Percentiles rank a stretch among this genome's conserved stretches.
phyloP scores from a whole-genome alignment of 2,888 invertebrate genomes.

The Drosophila rellima region DNA sequence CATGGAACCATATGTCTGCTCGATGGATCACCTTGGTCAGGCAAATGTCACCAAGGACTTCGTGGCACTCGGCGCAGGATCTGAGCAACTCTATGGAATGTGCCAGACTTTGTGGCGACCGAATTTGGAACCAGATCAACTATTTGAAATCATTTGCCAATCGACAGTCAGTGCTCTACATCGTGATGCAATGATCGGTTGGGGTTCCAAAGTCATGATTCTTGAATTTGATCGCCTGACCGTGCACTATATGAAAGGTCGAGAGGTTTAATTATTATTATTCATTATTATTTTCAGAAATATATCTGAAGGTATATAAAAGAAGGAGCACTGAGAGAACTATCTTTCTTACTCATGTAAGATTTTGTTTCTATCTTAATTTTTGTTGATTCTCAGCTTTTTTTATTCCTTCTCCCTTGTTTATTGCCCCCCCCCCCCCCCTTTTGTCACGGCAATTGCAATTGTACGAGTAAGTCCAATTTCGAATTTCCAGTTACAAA shows the following conservation, averaged over 20 bases:
- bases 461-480: slow-evolving; percentile 37
- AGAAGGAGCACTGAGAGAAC: too few species aligned
- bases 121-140: not conserved
- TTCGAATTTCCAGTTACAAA: slow-evolving; percentile 51
- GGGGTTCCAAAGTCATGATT: not conserved
- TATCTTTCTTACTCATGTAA: not conserved
- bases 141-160: not conserved
- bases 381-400: slow-evolving; percentile 1
- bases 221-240: not conserved
- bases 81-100: not conserved
- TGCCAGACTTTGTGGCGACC: not conserved
- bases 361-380: not conserved
- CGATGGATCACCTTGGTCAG: not conserved
- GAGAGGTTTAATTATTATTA: not conserved
- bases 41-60: not conserved
- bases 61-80: not conserved
- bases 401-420: not conserved
- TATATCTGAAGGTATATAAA: too few species aligned
- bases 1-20: not conserved
- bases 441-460: slow-evolving; percentile 35
- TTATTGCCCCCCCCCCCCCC: slow-evolving; percentile 10
- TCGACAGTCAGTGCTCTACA: not conserved
- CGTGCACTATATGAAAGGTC: not conserved
- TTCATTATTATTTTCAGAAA: too few species aligned
- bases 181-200: not conserved